Conservation (phyloP, 2,113 vertebrate species). For the Lophius piscatorius region DNA sequence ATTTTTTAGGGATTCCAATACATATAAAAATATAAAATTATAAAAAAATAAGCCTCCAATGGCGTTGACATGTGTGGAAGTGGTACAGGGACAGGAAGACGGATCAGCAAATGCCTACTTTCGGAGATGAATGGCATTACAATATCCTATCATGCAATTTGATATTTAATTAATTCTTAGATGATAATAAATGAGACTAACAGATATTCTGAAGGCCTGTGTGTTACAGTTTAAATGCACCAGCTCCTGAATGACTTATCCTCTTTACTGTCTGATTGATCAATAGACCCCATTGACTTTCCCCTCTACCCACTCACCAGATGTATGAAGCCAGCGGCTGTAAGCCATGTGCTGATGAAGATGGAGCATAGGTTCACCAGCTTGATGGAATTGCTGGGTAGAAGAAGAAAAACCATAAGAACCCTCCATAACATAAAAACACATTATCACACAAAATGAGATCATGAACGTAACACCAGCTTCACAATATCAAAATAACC, state of each 20-base stretch:
- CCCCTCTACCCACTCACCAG: constrained; percentile 85
- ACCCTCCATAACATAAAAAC: background rate
- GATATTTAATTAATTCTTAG: background rate
- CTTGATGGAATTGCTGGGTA: constrained; percentile 98
- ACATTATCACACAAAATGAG: too few relatives aligned
- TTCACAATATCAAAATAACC: background rate
- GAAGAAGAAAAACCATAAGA: constrained; percentile 63
- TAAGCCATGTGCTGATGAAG: constrained; percentile 99
- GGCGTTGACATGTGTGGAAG: too few relatives aligned
- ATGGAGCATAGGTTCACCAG: constrained; percentile 99
- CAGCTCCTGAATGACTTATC: too few relatives aligned
- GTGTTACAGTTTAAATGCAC: background rate
- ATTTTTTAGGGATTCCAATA: too few relatives aligned
- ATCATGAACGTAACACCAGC: constrained; percentile 3
- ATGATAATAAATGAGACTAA: background rate
- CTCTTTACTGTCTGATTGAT: constrained; percentile 19
- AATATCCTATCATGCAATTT: background rate
- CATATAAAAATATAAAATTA: too few relatives aligned
- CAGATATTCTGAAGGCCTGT: background rate
- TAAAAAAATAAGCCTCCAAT: too few relatives aligned
- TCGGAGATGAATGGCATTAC: background rate
- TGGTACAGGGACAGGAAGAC: background rate
- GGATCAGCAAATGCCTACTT: background rate
- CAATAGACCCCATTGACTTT: background rate
- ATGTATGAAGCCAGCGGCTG: constrained; percentile 99